These are phyloP conservation scores for Hypolimnas misippus DNA, from an alignment of 2,888 invertebrate species.

Conservation along the genomic window DNA sequence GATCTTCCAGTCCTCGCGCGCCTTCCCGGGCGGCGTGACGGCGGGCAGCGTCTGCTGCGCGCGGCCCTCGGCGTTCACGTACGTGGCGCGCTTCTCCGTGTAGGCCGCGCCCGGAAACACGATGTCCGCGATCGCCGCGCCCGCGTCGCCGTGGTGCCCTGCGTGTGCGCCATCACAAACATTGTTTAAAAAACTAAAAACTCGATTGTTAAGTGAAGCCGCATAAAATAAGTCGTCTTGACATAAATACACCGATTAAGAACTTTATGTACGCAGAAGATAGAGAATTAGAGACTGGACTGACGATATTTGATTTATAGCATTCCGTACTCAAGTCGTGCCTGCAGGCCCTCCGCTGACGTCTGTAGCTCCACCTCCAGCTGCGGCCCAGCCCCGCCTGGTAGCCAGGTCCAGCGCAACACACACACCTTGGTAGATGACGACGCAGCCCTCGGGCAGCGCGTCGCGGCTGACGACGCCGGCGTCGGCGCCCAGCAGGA, in stretches of 20 bases:
- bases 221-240: too few species aligned
- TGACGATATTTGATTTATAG: too few species aligned
- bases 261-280: too few species aligned
- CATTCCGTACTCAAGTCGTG: too few species aligned
- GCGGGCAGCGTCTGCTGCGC: slow-evolving; percentile 95
- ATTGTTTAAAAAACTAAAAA: too few species aligned
- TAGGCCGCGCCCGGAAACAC: slow-evolving; percentile 98
- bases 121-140: slow-evolving; percentile 96
- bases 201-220: too few species aligned
- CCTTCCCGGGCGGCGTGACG: slow-evolving; percentile 95
- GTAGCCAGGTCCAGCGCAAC: too few species aligned
- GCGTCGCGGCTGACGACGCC: slow-evolving; percentile 89
- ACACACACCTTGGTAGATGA: slow-evolving; percentile 92
- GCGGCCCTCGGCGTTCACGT: slow-evolving; percentile 98
- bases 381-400: too few species aligned
- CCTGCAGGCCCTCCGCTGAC: too few species aligned
- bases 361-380: too few species aligned
- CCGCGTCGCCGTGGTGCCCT: slow-evolving; percentile 98
- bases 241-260: too few species aligned
- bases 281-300: too few species aligned
- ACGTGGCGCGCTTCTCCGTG: slow-evolving; percentile 99
- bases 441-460: slow-evolving; percentile 91
- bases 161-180: neutral
- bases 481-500: slow-evolving; percentile 97
- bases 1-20: slow-evolving; percentile 99